Percentiles rank a stretch among this genome's conserved stretches.
These are phyloP conservation scores for Caradrina kadenii DNA, from an alignment of 2,888 invertebrate species.

Conservation along the genomic window DNA sequence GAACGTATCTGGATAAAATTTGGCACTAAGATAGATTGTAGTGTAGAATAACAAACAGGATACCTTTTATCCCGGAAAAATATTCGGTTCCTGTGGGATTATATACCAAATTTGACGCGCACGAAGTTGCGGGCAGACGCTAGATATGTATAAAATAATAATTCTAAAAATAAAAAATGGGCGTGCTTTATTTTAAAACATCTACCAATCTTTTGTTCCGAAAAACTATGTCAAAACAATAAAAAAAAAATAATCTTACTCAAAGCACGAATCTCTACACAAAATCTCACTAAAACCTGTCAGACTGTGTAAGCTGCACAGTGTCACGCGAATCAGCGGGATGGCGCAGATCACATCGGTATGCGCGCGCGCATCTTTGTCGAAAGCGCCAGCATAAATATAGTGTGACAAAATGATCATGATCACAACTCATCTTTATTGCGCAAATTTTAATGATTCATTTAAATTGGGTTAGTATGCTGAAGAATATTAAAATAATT, in stretches of 20 bases:
- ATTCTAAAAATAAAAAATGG: no score
- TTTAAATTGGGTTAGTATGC: slow-evolving; percentile 48
- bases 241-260: background rate
- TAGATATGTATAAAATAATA: no score
- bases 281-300: slow-evolving; percentile 18
- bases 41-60: no score
- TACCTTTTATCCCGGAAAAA: no score
- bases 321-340: slow-evolving; percentile 74
- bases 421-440: slow-evolving; percentile 60
- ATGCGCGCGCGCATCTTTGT: slow-evolving; percentile 61
- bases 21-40: no score
- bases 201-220: background rate
- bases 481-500: slow-evolving; percentile 12
- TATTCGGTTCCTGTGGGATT: no score
- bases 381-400: slow-evolving; percentile 60
- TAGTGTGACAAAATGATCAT: slow-evolving; percentile 67
- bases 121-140: no score
- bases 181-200: no score
- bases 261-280: slow-evolving; percentile 16
- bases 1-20: no score
- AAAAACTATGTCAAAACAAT: background rate
- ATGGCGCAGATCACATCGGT: slow-evolving; percentile 74
- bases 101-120: no score
- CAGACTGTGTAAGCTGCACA: slow-evolving; percentile 44
- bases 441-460: slow-evolving; percentile 43